A percentile compares a stretch with the other conserved stretches of the same genome.
Evolutionary conservation across 2,113 vertebrate species (phyloP).

Genomic region (Ammospiza nelsoni): DNA sequence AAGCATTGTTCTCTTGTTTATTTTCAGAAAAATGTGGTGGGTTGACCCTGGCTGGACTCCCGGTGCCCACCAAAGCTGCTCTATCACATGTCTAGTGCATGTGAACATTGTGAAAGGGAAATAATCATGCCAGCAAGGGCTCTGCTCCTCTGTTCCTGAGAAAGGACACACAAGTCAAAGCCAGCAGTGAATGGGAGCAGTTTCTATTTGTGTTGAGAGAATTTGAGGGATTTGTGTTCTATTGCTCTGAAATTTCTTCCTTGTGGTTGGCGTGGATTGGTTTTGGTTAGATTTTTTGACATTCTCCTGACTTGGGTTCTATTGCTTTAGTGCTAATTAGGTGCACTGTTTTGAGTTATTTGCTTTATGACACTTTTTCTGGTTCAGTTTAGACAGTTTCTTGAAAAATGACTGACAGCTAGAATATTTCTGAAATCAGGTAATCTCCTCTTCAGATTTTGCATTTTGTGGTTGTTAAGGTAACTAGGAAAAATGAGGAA

Average conservation of each 20-base stretch:
- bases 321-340: not conserved
- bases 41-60: not conserved
- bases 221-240: not conserved
- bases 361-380: not conserved
- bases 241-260: not conserved
- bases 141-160: not conserved
- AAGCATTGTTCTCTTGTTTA: not conserved
- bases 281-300: not conserved
- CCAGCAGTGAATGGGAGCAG: not conserved
- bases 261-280: not conserved
- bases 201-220: not conserved
- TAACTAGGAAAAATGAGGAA: not conserved
- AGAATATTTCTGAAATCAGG: not conserved
- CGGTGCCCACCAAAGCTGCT: not conserved
- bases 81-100: not conserved
- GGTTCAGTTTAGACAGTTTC: not conserved
- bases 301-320: not conserved
- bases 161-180: not conserved
- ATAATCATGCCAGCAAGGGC: not conserved
- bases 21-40: conserved; percentile 16
- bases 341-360: not conserved
- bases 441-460: not conserved
- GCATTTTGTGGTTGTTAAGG: not conserved
- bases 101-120: not conserved
- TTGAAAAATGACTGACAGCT: not conserved